These are phyloP conservation scores for Gymnorhina tibicen DNA, from an alignment of 2,113 vertebrate genomes.

Conservation along the genomic window DNA sequence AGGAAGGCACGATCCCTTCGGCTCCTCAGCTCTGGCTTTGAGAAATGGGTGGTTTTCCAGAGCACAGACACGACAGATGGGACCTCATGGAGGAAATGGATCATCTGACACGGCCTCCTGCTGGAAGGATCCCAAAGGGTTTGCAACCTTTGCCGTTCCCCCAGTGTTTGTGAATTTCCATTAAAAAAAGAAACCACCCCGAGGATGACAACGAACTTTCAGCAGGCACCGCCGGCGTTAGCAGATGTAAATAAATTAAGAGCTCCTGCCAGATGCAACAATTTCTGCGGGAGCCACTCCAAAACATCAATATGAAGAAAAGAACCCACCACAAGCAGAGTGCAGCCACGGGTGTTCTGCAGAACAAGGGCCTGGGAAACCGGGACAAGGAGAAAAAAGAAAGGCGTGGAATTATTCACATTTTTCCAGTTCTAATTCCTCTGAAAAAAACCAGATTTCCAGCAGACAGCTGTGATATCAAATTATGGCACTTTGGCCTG, in stretches of 20 bases:
- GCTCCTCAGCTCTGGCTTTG: background rate
- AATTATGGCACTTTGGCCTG: background rate
- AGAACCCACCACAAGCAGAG: background rate
- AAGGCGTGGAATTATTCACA: background rate
- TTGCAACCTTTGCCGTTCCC: background rate
- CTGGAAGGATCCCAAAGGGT: background rate
- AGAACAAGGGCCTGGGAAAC: background rate
- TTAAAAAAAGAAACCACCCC: background rate
- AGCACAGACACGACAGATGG: background rate
- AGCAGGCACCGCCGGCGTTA: background rate
- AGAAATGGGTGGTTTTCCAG: background rate
- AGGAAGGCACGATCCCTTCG: background rate
- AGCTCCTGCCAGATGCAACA: background rate
- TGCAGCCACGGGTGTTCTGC: rapidly evolving
- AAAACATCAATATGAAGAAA: background rate
- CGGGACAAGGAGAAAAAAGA: background rate
- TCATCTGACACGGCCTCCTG: background rate
- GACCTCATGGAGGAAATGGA: background rate
- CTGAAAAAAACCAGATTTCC: background rate
- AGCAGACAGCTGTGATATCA: background rate
- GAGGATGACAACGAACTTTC: background rate
- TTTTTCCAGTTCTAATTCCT: background rate
- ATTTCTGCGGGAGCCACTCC: background rate
- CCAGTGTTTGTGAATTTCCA: background rate
- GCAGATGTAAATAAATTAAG: background rate